A percentile compares a stretch with the other conserved stretches of the same genome.
phyloP scores from a whole-genome alignment of 1,140 invertebrate species.

The Drosophila watanabei region DNA sequence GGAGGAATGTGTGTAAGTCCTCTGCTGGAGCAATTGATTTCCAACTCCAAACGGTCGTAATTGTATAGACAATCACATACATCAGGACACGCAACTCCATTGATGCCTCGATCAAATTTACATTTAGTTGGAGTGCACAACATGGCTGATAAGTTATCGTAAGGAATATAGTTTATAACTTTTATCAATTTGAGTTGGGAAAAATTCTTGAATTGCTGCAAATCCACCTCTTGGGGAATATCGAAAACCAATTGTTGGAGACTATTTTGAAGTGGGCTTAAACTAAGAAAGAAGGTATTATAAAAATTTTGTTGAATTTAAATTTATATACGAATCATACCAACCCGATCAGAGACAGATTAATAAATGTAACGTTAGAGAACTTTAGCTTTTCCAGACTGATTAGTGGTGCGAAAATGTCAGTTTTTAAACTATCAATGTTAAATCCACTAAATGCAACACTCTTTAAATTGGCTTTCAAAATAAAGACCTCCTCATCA shows the following conservation, averaged over 20 bases:
- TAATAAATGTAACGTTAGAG: neutral
- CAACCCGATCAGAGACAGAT: constrained; percentile 5
- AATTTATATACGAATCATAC: neutral
- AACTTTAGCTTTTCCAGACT: neutral
- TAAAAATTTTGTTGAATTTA: neutral
- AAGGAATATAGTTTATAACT: neutral
- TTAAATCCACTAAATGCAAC: constrained; percentile 9
- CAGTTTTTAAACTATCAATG: neutral
- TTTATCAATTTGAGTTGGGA: neutral
- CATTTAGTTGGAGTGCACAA: constrained; percentile 2
- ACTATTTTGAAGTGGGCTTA: neutral
- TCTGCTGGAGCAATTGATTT: constrained; percentile 13
- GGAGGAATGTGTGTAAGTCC: constrained; percentile 9
- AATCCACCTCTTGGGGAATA: constrained; percentile 2
- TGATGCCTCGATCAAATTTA: neutral
- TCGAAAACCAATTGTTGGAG: constrained; percentile 23
- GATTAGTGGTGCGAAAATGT: neutral
- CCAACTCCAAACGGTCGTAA: constrained; percentile 2
- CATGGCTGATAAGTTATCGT: constrained; percentile 8
- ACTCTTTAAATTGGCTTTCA: neutral
- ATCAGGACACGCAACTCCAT: constrained; percentile 9
- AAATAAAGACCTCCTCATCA: neutral
- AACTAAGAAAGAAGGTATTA: neutral
- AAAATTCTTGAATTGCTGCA: constrained; percentile 17
- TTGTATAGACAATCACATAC: neutral